Percentiles rank a stretch among this genome's conserved stretches.
These are phyloP conservation scores for Echinops telfairi DNA, from an alignment of 2,113 vertebrate genomes.

Conservation along the genomic window DNA sequence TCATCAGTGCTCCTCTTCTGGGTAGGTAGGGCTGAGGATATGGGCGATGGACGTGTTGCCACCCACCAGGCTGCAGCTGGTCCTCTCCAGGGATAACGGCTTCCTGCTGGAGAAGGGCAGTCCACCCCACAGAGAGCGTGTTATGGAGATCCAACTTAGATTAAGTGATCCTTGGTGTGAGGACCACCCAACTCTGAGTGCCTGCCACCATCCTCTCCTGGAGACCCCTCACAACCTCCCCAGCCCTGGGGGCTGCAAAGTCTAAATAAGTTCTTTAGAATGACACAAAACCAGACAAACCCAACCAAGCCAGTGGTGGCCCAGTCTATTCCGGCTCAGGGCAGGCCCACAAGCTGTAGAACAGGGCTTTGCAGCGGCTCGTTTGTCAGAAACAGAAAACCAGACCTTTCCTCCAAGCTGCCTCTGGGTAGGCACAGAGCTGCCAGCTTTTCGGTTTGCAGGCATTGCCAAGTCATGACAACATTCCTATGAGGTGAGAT, in stretches of 20 bases:
- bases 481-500: not conserved
- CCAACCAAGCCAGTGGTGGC: not conserved
- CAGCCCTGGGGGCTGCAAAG: not conserved
- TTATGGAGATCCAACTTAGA: not conserved
- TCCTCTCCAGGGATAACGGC: not conserved
- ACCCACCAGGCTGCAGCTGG: conserved; percentile 33
- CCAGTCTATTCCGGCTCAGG: not conserved
- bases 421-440: not conserved
- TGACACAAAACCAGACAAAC: not conserved
- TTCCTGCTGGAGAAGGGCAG: not conserved
- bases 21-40: not conserved
- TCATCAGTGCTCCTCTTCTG: not conserved
- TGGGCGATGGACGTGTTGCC: not conserved
- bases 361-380: not conserved
- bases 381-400: not conserved
- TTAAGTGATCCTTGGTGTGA: not conserved
- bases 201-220: not conserved
- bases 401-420: not conserved
- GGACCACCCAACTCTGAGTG: not conserved
- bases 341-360: not conserved
- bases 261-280: too few species aligned
- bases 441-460: not conserved
- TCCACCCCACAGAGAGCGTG: not conserved
- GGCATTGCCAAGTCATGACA: not conserved
- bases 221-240: not conserved